Base-by-base conservation (phyloP, 2,113 vertebrate species). In the Pterocles orientalis region DNA sequence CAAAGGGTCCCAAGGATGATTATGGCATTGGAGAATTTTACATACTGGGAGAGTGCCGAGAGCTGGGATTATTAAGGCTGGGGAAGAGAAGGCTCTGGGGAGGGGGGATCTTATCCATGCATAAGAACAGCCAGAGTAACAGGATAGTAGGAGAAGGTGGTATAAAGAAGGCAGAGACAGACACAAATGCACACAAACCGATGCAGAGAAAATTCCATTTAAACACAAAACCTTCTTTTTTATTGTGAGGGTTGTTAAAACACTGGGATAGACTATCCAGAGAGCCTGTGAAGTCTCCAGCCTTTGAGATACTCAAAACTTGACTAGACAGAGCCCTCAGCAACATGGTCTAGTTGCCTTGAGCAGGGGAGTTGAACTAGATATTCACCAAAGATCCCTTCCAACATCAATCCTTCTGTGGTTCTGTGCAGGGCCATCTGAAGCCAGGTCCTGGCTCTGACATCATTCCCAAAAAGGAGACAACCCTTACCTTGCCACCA, bases 401-500 rank as follows among this genome's bases (percentile, higher is more conserved):
- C 80, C 51, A 94, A 21, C 15, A 19, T 50, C 85, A 89, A 29
- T 6, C 47, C 45, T 39, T 43, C 33, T 51, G 50, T 47, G 18
- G 71, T 18, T 43, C 13, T 19, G 7, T 7, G 25, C 6, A 68
- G 36, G n/a, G 48, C 39, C 62, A 50, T 20, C 19, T 53, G 73
- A 87, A 91, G 15, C 21, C 36, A 79, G 79, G 19, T 43, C 17
- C 31, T 51, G 14, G 25, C 25, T 68, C 78, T 80, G 39, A 80
- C 29, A 20, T 78, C 34, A n/a, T 20, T 71, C 33, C 53, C 33
- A 20, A 33, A 24, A 34, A 68, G 2, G 6, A 36, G 24, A 84
- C 7, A 61, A n/a, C 10, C 29, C 96, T 94, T 90, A 99, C 99
- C 99, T 99, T 99, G 45, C 99, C 99, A 14, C 99, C 99, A 24